These are phyloP conservation scores for Grammomys dolichurus DNA, from an alignment of 2,113 vertebrate species.

Conservation along the genomic window DNA sequence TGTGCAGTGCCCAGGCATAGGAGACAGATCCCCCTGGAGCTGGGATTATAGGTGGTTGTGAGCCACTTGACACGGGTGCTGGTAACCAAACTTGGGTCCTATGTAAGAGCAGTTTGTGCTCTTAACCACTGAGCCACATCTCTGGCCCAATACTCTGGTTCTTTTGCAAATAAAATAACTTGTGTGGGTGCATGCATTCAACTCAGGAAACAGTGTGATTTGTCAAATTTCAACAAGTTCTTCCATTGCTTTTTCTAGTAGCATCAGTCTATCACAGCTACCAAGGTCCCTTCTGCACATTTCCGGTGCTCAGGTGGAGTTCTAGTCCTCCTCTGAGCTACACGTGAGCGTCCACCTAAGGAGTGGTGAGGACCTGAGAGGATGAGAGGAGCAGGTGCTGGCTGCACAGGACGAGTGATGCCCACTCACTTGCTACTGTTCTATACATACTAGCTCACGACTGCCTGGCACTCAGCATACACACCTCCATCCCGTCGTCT, in stretches of 20 bases:
- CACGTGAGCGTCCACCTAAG: not conserved
- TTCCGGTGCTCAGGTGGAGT: not conserved
- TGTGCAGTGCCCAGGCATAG: not conserved
- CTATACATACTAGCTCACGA: not conserved
- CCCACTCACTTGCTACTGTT: not conserved
- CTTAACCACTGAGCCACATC: not conserved
- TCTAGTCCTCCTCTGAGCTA: not conserved
- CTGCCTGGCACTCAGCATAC: not conserved
- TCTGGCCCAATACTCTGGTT: not conserved
- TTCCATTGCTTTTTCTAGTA: not conserved
- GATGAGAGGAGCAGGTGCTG: not conserved
- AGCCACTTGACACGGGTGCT: not conserved
- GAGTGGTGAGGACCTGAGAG: not conserved
- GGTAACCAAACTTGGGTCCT: not conserved
- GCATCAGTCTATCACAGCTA: not conserved
- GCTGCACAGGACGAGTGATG: not conserved
- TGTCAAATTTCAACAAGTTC: not conserved
- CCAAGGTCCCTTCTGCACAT: not conserved
- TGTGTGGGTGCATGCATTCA: rapidly evolving
- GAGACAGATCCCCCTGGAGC: not conserved
- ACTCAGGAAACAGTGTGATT: not conserved
- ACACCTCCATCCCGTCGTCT: not conserved
- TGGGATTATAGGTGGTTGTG: not conserved
- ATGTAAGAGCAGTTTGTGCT: not conserved
- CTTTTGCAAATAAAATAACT: not conserved